Evolutionary conservation across 1,140 invertebrate genomes (phyloP).

Genomic region (Drosophila trapezifrons): DNA sequence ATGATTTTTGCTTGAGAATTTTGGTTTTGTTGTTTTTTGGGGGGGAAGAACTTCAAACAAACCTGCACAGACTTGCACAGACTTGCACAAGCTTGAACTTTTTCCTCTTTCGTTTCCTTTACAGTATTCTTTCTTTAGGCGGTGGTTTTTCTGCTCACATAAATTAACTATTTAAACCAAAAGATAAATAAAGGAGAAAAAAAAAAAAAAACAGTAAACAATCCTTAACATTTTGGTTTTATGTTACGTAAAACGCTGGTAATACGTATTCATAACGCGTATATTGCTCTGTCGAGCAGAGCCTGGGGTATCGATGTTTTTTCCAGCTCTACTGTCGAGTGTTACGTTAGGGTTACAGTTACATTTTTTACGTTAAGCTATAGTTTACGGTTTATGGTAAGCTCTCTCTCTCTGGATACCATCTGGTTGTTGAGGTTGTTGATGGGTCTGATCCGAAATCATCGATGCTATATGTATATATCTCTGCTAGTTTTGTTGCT

Average conservation of each 20-base stretch:
- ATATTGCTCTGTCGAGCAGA: slow-evolving; percentile 1
- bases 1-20: slow-evolving; percentile 29
- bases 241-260: slow-evolving; percentile 26
- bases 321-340: not conserved
- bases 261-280: slow-evolving; percentile 29
- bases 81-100: slow-evolving; percentile 1
- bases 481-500: slow-evolving; percentile 13
- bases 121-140: slow-evolving; percentile 64
- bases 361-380: slow-evolving; percentile 15
- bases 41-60: slow-evolving; percentile 26
- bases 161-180: slow-evolving; percentile 32
- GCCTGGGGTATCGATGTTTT: not conserved
- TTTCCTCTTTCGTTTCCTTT: slow-evolving; percentile 14
- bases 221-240: slow-evolving; percentile 11
- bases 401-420: slow-evolving; percentile 28
- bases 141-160: slow-evolving; percentile 62
- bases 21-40: slow-evolving; percentile 24
- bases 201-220: slow-evolving; percentile 1
- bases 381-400: slow-evolving; percentile 25
- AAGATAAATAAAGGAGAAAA: not conserved
- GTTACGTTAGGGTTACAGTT: slow-evolving; percentile 4
- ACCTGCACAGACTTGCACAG: not conserved
- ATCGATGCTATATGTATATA: slow-evolving; percentile 1
- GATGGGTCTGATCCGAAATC: slow-evolving; percentile 3
- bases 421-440: slow-evolving; percentile 24